Evolutionary conservation across 2,888 invertebrate species (phyloP).

Genomic region (Eulithis prunata): DNA sequence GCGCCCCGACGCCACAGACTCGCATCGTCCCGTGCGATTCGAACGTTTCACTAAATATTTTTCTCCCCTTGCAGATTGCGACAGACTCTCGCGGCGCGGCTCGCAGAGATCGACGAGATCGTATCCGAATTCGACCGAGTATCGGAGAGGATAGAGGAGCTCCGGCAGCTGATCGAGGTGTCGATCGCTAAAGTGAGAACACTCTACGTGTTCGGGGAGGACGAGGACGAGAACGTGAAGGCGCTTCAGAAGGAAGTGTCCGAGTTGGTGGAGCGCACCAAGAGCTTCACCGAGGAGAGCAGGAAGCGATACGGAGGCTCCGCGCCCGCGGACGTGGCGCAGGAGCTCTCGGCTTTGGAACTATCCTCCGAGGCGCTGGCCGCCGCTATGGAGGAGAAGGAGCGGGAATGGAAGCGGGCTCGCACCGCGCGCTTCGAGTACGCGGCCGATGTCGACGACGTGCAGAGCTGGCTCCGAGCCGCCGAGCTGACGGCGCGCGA

Average conservation of each 20-base stretch:
- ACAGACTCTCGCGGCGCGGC: slow-evolving; percentile 90
- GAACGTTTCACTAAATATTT: slow-evolving; percentile 54
- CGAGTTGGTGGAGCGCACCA: slow-evolving; percentile 83
- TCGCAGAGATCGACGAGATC: slow-evolving; percentile 89
- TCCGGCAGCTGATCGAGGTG: slow-evolving; percentile 87
- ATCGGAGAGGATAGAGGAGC: slow-evolving; percentile 87
- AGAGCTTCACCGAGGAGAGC: slow-evolving; percentile 84
- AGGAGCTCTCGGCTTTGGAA: slow-evolving; percentile 92
- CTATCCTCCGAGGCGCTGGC: slow-evolving; percentile 91
- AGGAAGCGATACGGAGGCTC: slow-evolving; percentile 86
- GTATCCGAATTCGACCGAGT: slow-evolving; percentile 90
- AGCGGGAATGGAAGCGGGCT: slow-evolving; percentile 94
- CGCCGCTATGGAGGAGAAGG: slow-evolving; percentile 94
- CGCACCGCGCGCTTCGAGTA: slow-evolving; percentile 93
- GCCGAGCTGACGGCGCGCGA: slow-evolving; percentile 94
- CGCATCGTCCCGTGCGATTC: slow-evolving; percentile 53
- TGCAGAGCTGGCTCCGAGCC: slow-evolving; percentile 92
- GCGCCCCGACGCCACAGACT: slow-evolving; percentile 59
- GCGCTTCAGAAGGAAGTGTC: slow-evolving; percentile 84
- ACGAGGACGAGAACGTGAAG: slow-evolving; percentile 86
- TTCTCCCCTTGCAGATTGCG: slow-evolving; percentile 88
- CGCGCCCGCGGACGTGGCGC: slow-evolving; percentile 91
- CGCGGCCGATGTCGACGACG: slow-evolving; percentile 90
- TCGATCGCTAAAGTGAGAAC: slow-evolving; percentile 87
- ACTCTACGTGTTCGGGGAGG: slow-evolving; percentile 91